phyloP scores from a whole-genome alignment of 2,888 invertebrate genomes.

The Dione juno region DNA sequence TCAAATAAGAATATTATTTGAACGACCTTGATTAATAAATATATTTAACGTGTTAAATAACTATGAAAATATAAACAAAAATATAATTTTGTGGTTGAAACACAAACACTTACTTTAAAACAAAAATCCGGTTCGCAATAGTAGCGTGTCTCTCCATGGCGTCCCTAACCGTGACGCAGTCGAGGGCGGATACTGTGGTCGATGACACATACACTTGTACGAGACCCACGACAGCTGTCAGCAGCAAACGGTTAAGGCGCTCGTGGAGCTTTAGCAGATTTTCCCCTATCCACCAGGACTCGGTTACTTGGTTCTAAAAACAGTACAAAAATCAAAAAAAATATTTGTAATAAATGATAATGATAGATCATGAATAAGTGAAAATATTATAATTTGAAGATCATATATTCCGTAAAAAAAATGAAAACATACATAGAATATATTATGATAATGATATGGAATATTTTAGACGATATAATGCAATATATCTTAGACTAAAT shows the following conservation, averaged over 20 bases:
- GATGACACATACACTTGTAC: slow-evolving; percentile 85
- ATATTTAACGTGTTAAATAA: not conserved
- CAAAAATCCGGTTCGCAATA: slow-evolving; percentile 55
- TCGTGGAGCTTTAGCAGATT: slow-evolving; percentile 55
- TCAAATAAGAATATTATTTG: too few species aligned
- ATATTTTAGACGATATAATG: too few species aligned
- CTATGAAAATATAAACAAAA: too few species aligned
- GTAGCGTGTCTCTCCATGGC: slow-evolving; percentile 69
- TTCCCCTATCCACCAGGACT: slow-evolving; percentile 53
- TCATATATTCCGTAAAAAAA: too few species aligned
- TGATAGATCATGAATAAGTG: too few species aligned
- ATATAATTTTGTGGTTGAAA: not conserved
- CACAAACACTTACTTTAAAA: slow-evolving; percentile 55
- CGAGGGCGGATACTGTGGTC: slow-evolving; percentile 81
- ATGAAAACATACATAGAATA: too few species aligned
- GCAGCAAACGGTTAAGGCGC: slow-evolving; percentile 59
- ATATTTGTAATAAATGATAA: not conserved
- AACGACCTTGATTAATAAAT: too few species aligned
- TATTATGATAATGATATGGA: too few species aligned
- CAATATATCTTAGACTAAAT: too few species aligned
- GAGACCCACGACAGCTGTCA: slow-evolving; percentile 81
- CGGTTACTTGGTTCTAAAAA: slow-evolving; percentile 26
- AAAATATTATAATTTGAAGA: too few species aligned
- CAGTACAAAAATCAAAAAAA: not conserved
- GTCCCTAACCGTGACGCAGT: slow-evolving; percentile 69